phyloP scores from a whole-genome alignment of 1,140 invertebrate genomes.

The Lepidotrigona ventralis region DNA sequence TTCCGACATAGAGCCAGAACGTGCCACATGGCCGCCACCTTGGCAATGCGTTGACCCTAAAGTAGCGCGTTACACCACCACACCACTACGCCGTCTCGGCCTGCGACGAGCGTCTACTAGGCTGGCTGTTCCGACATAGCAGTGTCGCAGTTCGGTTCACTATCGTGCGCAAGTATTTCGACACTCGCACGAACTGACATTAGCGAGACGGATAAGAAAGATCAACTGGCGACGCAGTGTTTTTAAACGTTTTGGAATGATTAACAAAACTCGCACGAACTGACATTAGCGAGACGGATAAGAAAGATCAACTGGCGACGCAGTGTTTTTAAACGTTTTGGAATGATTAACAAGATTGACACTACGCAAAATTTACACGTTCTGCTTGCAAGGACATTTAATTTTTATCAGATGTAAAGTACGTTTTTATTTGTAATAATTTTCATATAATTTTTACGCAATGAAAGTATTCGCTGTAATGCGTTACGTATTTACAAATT shows the following conservation, averaged over 20 bases:
- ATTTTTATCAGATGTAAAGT: too few species aligned
- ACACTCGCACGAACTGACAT: background rate
- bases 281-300: background rate
- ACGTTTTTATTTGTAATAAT: too few species aligned
- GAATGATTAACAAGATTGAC: too few species aligned
- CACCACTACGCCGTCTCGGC: constrained; percentile 24
- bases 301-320: too few species aligned
- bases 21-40: constrained; percentile 77
- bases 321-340: too few species aligned
- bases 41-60: constrained; percentile 78
- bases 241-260: too few species aligned
- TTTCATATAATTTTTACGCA: too few species aligned
- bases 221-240: too few species aligned
- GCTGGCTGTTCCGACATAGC: constrained; percentile 36
- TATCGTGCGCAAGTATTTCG: background rate
- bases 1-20: constrained; percentile 58
- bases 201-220: background rate
- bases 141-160: background rate
- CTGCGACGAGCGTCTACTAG: background rate
- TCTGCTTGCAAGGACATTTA: too few species aligned
- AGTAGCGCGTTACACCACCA: constrained; percentile 66
- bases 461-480: too few species aligned
- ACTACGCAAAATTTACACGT: too few species aligned
- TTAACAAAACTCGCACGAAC: background rate
- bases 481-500: too few species aligned